These are phyloP conservation scores for Drosophila robusta DNA, from an alignment of 2,888 invertebrate genomes.

Conservation along the genomic window DNA sequence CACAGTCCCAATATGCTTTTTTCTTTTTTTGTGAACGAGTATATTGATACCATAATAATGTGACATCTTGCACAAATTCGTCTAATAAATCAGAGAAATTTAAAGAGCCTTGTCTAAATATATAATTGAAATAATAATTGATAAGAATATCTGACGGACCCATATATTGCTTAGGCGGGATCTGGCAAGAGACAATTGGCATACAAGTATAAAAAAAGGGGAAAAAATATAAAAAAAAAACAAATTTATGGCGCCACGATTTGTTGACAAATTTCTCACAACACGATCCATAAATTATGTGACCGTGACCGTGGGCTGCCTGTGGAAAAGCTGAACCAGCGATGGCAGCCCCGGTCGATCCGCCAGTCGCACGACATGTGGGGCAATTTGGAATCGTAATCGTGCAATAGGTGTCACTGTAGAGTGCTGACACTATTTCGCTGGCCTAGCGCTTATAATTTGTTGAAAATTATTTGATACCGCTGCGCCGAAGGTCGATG, in stretches of 20 bases:
- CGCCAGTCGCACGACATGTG: conserved; percentile 70
- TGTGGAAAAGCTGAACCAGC: conserved; percentile 33
- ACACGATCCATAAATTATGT: conserved; percentile 80
- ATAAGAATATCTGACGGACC: conserved; percentile 11
- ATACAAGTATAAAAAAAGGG: conserved; percentile 15
- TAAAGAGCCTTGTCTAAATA: conserved; percentile 11
- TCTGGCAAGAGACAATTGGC: conserved; percentile 33
- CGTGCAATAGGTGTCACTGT: conserved; percentile 66
- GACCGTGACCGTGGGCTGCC: conserved; percentile 68
- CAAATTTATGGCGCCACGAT: conserved; percentile 80
- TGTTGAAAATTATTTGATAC: conserved; percentile 64
- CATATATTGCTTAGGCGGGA: conserved; percentile 17
- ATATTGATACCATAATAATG: too few relatives aligned
- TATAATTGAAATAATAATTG: conserved; percentile 27
- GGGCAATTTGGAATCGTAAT: conserved; percentile 68
- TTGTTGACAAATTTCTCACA: conserved; percentile 82
- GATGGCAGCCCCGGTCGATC: conserved; percentile 21
- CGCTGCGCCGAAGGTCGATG: conserved; percentile 53
- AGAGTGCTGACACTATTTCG: conserved; percentile 61
- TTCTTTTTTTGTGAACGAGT: too few relatives aligned
- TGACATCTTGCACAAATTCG: not conserved
- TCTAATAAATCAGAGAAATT: conserved; percentile 2
- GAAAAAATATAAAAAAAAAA: conserved; percentile 32
- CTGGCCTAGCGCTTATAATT: conserved; percentile 48
- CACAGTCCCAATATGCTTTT: too few relatives aligned